Base-by-base conservation (phyloP, 1,140 invertebrate genomes). In the Bombus confusus region DNA sequence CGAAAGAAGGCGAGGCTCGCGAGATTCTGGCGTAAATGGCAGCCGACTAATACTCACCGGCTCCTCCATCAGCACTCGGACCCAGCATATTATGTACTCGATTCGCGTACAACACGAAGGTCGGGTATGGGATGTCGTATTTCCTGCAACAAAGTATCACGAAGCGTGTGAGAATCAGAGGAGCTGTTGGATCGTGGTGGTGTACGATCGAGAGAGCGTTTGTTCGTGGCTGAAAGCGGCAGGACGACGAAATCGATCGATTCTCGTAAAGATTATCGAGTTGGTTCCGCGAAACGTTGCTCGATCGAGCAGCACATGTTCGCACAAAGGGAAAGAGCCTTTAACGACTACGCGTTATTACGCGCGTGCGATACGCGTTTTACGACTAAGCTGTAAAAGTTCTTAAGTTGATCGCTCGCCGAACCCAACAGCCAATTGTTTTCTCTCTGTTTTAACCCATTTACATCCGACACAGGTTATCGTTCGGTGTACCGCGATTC, bases 41-140 rank as follows among this genome's bases (percentile, higher is more conserved):
- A 52, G 6, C 18, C 47, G 47, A 52, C 1, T 52, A 52, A 22
- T 22, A 96, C 96, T 96, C 95, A 97, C 97, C 98, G 95, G 97
- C 97, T 91, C 97, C 97, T 80, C 98, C 98, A 92, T 98, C 98
- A 39, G 97, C 96, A 72, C 98, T 98, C 59, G 98, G 98, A 73
- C 98, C 98, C 86, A 99, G 96, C 97, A 99, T 98, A 94, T 99
- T 98, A 95, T 98, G 98, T 10, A 99, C 98, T 85, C 98, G 95
- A 94, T 98, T 99, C 76, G 98, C 98, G 95, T 99, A 99, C n/a
- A 98, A 96, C 68, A 99, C 98, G 92, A 99, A 98, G 3, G 98
- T 99, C 81, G 98, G 98, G 95, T 99, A 98, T 34, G 98, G 98
- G 93, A 99, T 99, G 96, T 98, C 98, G 95, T 98, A 98, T 95